phyloP scores from a whole-genome alignment of 2,113 vertebrate species.

The Pelobates fuscus region DNA sequence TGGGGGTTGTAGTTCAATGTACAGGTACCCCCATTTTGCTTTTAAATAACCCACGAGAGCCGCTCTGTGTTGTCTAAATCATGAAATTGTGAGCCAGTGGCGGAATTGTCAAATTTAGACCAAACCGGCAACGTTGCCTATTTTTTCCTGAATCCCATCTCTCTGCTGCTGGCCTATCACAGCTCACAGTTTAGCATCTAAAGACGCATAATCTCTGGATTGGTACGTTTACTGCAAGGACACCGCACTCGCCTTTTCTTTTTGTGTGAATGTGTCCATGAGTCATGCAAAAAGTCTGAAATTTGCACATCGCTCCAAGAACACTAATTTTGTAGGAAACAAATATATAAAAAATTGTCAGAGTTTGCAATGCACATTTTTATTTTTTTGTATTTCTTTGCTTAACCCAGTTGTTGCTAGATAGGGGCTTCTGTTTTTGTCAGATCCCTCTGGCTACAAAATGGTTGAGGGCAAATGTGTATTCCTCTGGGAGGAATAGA shows the following conservation, averaged over 20 bases:
- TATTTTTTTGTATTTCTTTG: slow-evolving; percentile 80
- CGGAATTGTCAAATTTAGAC: too few relatives aligned
- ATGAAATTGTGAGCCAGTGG: too few relatives aligned
- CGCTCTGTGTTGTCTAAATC: too few relatives aligned
- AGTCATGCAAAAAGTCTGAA: slow-evolving; percentile 60
- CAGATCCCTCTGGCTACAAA: neutral
- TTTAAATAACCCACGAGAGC: too few relatives aligned
- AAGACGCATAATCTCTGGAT: neutral
- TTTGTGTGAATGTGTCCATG: slow-evolving; percentile 59
- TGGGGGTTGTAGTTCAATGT: too few relatives aligned
- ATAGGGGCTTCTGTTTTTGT: neutral
- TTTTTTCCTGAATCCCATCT: too few relatives aligned
- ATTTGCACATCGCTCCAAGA: slow-evolving; percentile 69
- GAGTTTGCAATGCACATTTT: slow-evolving; percentile 77
- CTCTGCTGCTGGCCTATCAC: too few relatives aligned
- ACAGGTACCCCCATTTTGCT: too few relatives aligned
- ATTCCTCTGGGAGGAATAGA: slow-evolving; percentile 85
- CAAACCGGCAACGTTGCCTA: too few relatives aligned
- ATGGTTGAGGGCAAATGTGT: slow-evolving; percentile 76
- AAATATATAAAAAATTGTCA: slow-evolving; percentile 75
- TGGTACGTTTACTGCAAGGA: neutral
- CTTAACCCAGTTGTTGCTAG: slow-evolving; percentile 57
- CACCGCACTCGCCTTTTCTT: slow-evolving; percentile 12
- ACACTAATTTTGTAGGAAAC: slow-evolving; percentile 62
- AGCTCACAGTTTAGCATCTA: too few relatives aligned